Conservation (phyloP, 2,888 invertebrate species). For the Drosophila anomelani region DNA sequence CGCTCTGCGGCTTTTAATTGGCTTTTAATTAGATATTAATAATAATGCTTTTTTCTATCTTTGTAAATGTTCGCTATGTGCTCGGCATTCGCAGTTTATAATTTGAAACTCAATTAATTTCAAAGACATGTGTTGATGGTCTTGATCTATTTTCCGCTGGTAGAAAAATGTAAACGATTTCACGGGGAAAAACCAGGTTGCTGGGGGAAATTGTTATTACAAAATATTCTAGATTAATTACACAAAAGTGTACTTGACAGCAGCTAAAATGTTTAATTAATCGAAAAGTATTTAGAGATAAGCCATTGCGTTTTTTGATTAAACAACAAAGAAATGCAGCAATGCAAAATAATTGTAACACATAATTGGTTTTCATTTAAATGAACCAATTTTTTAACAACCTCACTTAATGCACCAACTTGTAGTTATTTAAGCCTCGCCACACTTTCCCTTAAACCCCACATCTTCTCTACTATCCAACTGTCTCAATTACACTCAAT, state of each 20-base stretch:
- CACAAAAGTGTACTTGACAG: slow-evolving; percentile 1
- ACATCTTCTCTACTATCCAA: slow-evolving; percentile 14
- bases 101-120: slow-evolving; percentile 54
- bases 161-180: slow-evolving; percentile 22
- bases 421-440: not conserved
- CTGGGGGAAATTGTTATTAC: not conserved
- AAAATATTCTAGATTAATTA: not conserved
- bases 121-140: slow-evolving; percentile 31
- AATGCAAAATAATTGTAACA: too few species aligned
- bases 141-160: slow-evolving; percentile 30
- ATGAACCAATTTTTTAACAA: not conserved
- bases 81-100: slow-evolving; percentile 36
- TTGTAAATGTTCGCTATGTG: slow-evolving; percentile 46
- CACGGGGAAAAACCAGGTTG: not conserved
- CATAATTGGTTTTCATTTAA: not conserved
- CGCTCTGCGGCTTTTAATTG: slow-evolving; percentile 58
- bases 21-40: slow-evolving; percentile 59
- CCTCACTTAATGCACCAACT: not conserved
- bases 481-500: slow-evolving; percentile 57
- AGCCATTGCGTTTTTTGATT: not conserved
- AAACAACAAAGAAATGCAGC: not conserved
- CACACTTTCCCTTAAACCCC: not conserved
- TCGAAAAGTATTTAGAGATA: not conserved
- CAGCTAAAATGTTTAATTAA: slow-evolving; percentile 3
- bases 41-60: slow-evolving; percentile 20